Conservation (phyloP, 2,797 vertebrate species). For the Sebastes miniatus region DNA sequence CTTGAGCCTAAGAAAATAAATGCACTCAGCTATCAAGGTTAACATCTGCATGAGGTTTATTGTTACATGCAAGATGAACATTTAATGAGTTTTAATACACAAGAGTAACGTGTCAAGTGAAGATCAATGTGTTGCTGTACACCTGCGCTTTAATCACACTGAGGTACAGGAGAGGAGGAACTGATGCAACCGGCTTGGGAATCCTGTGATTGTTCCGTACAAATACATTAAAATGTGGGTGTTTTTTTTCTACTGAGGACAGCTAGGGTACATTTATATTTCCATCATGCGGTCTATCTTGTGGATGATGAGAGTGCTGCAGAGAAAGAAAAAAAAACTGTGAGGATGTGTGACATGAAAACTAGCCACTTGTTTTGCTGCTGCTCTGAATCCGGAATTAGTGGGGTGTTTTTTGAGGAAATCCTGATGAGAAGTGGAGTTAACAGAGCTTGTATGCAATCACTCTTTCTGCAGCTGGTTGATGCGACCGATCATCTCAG, state of each 20-base stretch:
- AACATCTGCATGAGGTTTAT: slow-evolving; percentile 14
- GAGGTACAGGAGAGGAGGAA: background rate
- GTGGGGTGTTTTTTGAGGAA: slow-evolving; percentile 23
- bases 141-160: slow-evolving; percentile 27
- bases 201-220: slow-evolving; percentile 20
- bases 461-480: slow-evolving; percentile 48
- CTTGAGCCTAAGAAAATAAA: background rate
- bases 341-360: slow-evolving; percentile 48
- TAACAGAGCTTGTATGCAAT: slow-evolving; percentile 39
- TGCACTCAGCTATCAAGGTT: background rate
- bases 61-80: background rate
- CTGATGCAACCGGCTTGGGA: slow-evolving; percentile 23
- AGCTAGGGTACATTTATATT: slow-evolving; percentile 37
- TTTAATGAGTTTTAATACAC: slow-evolving; percentile 36
- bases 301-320: slow-evolving; percentile 25
- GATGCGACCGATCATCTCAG: slow-evolving; percentile 43
- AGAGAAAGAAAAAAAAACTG: background rate
- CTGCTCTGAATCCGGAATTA: slow-evolving; percentile 38
- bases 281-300: slow-evolving; percentile 38
- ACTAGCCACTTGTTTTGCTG: slow-evolving; percentile 35
- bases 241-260: slow-evolving; percentile 1
- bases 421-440: slow-evolving; percentile 45
- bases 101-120: slow-evolving; percentile 8
- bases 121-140: slow-evolving; percentile 13
- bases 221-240: slow-evolving; percentile 28